These are phyloP conservation scores for Heliconius eleuchia DNA, from an alignment of 1,140 invertebrate genomes.

Conservation along the genomic window DNA sequence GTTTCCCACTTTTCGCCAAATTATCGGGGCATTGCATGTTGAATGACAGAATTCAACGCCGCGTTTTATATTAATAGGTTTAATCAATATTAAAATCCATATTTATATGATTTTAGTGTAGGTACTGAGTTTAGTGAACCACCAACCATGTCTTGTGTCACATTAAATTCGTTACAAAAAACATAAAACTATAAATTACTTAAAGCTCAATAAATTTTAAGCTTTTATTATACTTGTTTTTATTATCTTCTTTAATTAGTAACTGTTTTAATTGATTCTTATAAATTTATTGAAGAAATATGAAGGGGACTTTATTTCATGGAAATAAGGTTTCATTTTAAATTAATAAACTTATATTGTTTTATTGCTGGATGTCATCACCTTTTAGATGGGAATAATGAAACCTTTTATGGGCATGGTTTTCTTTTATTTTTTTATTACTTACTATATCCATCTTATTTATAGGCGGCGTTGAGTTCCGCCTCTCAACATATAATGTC, in stretches of 20 bases:
- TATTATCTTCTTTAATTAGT: constrained; percentile 1
- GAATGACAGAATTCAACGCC: no score
- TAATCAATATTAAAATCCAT: no score
- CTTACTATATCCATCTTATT: background rate
- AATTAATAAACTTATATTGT: background rate
- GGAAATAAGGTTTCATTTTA: background rate
- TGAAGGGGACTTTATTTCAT: background rate
- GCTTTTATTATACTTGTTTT: background rate
- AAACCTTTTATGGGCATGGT: background rate
- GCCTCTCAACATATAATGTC: background rate
- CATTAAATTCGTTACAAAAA: background rate
- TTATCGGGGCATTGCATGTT: no score
- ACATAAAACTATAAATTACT: background rate
- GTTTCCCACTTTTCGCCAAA: no score
- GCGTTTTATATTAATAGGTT: no score
- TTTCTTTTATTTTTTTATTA: background rate
- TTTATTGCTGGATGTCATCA: background rate
- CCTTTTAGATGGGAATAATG: background rate
- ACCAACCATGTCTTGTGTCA: background rate
- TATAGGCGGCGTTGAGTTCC: background rate
- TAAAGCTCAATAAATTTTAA: background rate
- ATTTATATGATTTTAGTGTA: no score
- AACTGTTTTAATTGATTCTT: constrained; percentile 10
- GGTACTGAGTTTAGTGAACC: no score
- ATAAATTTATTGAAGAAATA: background rate